Percentiles rank a stretch among this genome's conserved stretches.
phyloP scores from a whole-genome alignment of 2,888 invertebrate species.

The Alsophila aescularia region DNA sequence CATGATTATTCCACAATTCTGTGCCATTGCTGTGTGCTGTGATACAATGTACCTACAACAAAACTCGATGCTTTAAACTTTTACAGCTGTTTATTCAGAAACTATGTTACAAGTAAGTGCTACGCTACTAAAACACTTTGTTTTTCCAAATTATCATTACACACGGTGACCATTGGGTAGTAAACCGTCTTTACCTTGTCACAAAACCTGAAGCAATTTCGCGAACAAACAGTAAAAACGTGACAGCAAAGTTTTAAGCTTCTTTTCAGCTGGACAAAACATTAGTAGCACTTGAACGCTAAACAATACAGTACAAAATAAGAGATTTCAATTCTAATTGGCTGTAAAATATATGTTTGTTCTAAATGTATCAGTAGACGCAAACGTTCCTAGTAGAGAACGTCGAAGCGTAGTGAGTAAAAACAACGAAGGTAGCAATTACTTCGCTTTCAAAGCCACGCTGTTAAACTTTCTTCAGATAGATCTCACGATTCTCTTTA shows the following conservation, averaged over 20 bases:
- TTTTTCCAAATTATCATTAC: background rate
- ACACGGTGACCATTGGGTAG: background rate
- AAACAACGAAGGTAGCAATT: constrained; percentile 53
- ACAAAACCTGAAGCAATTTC: constrained; percentile 21
- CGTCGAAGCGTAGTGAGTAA: constrained; percentile 19
- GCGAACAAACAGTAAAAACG: constrained; percentile 28
- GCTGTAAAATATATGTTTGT: constrained; percentile 16
- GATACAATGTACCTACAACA: background rate
- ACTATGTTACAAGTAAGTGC: background rate
- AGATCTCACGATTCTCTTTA: constrained; percentile 48
- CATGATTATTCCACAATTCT: background rate
- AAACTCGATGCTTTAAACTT: background rate
- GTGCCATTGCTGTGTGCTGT: background rate
- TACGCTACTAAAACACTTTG: background rate
- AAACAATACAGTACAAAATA: constrained; percentile 27
- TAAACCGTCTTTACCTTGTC: constrained; percentile 14
- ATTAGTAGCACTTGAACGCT: constrained; percentile 11
- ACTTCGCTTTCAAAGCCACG: constrained; percentile 60
- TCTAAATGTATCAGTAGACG: constrained; percentile 16
- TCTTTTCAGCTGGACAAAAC: constrained; percentile 2
- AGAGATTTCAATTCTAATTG: constrained; percentile 4
- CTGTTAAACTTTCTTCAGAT: constrained; percentile 50
- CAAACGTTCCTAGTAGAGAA: constrained; percentile 29
- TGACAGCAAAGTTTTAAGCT: constrained; percentile 25
- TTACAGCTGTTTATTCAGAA: background rate